These are phyloP conservation scores for Gobio occitaniae DNA, from an alignment of 2,797 vertebrate species.

Conservation along the genomic window DNA sequence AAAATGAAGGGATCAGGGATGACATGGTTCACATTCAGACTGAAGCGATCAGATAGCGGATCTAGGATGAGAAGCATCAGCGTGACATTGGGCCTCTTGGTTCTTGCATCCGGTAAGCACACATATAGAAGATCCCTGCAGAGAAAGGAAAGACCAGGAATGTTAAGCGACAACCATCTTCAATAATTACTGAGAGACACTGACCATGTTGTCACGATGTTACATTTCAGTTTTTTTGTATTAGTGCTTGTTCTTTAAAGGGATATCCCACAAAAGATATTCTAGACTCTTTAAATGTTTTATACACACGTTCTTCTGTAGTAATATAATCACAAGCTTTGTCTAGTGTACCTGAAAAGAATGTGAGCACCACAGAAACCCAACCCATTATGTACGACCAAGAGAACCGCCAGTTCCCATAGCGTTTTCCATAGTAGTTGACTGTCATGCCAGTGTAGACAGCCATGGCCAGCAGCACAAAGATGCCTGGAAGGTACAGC, in stretches of 20 bases:
- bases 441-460: constrained; percentile 85
- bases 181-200: not conserved
- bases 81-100: constrained; percentile 80
- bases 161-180: not conserved
- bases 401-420: constrained; percentile 84
- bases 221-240: not conserved
- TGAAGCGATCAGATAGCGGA: constrained; percentile 44
- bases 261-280: not conserved
- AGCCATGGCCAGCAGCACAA: constrained; percentile 86
- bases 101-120: constrained; percentile 84
- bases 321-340: not conserved
- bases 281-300: not conserved
- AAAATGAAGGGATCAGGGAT: constrained; percentile 49
- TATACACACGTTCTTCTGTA: not conserved
- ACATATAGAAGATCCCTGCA: constrained; percentile 86
- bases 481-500: constrained; percentile 73
- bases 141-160: constrained; percentile 15
- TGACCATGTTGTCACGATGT: not conserved
- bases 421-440: constrained; percentile 85
- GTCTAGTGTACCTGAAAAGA: constrained; percentile 80
- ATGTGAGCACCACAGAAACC: constrained; percentile 84
- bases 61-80: constrained; percentile 62
- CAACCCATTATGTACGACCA: constrained; percentile 87
- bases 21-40: constrained; percentile 52
- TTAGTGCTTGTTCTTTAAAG: not conserved